Base-by-base conservation (phyloP, 2,888 invertebrate species). In the Dimorphilus gyrociliatus region DNA sequence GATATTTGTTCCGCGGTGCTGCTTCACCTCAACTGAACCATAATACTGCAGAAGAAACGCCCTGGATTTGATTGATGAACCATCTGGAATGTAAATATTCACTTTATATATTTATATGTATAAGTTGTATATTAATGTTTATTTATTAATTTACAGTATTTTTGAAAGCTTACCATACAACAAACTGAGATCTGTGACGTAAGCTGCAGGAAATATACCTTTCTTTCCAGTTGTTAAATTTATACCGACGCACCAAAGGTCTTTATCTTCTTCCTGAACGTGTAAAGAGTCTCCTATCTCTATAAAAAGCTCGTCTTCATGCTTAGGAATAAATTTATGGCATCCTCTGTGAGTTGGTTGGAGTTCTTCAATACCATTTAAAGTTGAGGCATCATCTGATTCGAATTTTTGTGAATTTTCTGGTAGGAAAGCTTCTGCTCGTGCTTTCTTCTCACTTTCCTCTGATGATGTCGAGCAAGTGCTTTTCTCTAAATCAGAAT, bases 191-290 rank as follows among this genome's bases (percentile, higher is more conserved):
- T 97, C 92, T 16, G 88, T 90, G 17, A 86, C 90, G 54, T 92
- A 90, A 10, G 90, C 90, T 36, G 86, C 81, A 2, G 94, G 94
- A 55, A 97, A 94, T 41, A 92, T 85, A 17, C 94, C 94, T 61
- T 78, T 77, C 42, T 82, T 73, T 10, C 85, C 86, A 2, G 88
- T 85, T 48, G 90, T 72, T 44, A 97, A 68, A 66, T 97, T 94
- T 1, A 92, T 82, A 81, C 90, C 92, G 74, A 88, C 86, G 63
- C 85, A 86, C 94, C 94, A 94, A 39, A 88, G 69, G 62, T 94
- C 94, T 46, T 92, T 92, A 15, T 81, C 84, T 63, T 92, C 88
- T 44, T 52, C 48, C 25, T 56, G 51, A 12, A 97, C 86, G 57
- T 90, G 88, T 41, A 94, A 76, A 1, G 90, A 85, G 64, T 94